Evolutionary conservation across 2,797 vertebrate genomes (phyloP).

Genomic region (Acestrorhynchus altus): DNA sequence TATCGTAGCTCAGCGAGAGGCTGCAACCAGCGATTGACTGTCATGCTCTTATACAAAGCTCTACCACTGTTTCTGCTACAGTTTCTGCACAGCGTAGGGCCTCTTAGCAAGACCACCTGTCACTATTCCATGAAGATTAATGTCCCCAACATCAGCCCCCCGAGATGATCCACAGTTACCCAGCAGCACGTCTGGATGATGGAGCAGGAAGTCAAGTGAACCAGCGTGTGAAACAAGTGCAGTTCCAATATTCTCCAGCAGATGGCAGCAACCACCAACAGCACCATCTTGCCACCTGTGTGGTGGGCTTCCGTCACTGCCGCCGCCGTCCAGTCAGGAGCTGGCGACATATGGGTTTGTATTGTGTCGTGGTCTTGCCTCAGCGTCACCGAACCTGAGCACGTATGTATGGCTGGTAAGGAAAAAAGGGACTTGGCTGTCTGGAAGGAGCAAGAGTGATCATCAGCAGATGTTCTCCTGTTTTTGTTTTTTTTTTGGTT

Average conservation of each 20-base stretch:
- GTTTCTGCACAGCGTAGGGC: background rate
- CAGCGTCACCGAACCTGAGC: constrained; percentile 41
- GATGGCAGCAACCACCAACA: constrained; percentile 1
- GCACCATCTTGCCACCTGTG: background rate
- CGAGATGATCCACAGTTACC: constrained; percentile 31
- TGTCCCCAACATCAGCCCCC: background rate
- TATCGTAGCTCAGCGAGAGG: constrained; percentile 16
- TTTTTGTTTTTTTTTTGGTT: background rate
- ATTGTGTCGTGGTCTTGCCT: constrained; percentile 61
- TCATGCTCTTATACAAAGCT: background rate
- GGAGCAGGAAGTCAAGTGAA: background rate
- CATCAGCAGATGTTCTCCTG: constrained; percentile 17
- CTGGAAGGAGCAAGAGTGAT: constrained; percentile 48
- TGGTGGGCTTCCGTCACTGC: background rate
- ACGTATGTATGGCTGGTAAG: constrained; percentile 76
- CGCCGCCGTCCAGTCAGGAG: constrained; percentile 35
- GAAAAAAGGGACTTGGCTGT: constrained; percentile 62
- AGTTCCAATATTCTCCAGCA: background rate
- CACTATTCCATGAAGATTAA: constrained; percentile 25
- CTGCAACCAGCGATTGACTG: constrained; percentile 29
- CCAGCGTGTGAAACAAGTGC: constrained; percentile 1
- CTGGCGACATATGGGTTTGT: constrained; percentile 75
- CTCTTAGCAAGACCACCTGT: constrained; percentile 19
- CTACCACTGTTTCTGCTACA: background rate
- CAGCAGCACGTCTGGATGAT: background rate